These are phyloP conservation scores for Strigamia transsilvanica DNA, from an alignment of 2,888 invertebrate genomes.

Conservation along the genomic window DNA sequence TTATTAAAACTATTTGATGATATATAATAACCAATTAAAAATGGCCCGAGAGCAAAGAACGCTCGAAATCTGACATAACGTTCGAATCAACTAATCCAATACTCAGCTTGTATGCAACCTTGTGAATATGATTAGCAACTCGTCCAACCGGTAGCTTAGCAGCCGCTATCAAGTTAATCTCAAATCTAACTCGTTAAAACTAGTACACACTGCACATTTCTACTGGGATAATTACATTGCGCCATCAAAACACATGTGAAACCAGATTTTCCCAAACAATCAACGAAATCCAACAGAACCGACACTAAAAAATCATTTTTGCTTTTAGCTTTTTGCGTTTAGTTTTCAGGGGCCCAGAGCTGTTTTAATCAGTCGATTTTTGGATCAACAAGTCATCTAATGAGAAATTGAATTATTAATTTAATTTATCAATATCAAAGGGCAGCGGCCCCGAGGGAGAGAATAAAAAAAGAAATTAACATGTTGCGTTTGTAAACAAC, in stretches of 20 bases:
- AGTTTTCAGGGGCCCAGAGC: too few species aligned
- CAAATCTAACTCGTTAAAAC: slow-evolving; percentile 10
- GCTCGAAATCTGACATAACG: not conserved
- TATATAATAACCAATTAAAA: too few species aligned
- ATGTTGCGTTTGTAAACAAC: not conserved
- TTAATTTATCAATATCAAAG: not conserved
- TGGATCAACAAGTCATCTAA: not conserved
- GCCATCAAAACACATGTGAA: not conserved
- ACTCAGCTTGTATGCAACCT: not conserved
- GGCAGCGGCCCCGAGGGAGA: not conserved
- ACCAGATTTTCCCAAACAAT: not conserved
- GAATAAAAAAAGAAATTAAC: not conserved
- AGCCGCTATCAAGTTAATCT: not conserved
- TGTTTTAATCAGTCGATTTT: too few species aligned
- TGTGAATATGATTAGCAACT: not conserved
- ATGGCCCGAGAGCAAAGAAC: not conserved
- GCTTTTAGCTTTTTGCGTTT: too few species aligned
- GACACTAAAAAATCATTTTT: too few species aligned
- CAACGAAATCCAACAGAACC: too few species aligned
- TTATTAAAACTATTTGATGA: not conserved
- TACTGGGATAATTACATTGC: not conserved
- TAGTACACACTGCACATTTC: not conserved
- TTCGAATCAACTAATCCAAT: not conserved
- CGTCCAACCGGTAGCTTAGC: not conserved
- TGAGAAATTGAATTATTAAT: slow-evolving; percentile 16